Conservation (phyloP, 2,888 invertebrate genomes). For the Papilio elwesi region DNA sequence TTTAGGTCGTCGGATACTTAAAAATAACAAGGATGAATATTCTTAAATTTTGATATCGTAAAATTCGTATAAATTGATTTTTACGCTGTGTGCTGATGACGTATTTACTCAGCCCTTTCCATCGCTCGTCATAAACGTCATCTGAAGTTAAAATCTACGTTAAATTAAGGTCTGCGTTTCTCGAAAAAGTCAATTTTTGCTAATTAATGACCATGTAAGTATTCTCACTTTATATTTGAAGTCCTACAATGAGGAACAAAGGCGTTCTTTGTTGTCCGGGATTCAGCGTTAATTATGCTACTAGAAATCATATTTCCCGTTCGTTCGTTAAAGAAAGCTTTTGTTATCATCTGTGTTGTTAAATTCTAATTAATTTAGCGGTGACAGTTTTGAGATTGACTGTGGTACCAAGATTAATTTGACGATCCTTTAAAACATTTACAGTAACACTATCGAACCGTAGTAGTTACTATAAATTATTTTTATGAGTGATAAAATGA, state of each 20-base stretch:
- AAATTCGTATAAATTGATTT: not conserved
- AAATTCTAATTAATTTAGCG: constrained; percentile 21
- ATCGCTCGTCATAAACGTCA: not conserved
- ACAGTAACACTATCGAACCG: not conserved
- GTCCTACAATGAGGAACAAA: constrained; percentile 22
- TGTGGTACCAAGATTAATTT: not conserved
- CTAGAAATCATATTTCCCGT: constrained; percentile 68
- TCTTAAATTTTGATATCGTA: not conserved
- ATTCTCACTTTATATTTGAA: constrained; percentile 24
- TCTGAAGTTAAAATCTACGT: constrained; percentile 14
- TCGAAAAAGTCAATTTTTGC: constrained; percentile 17
- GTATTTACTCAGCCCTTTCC: not conserved
- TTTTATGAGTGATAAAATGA: not conserved
- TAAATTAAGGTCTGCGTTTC: not conserved
- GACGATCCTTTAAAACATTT: not conserved
- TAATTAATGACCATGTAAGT: constrained; percentile 30
- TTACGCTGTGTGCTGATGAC: not conserved
- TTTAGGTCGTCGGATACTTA: constrained; percentile 1
- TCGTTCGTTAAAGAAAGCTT: constrained; percentile 54
- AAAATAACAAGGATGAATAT: not conserved
- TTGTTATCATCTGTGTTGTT: constrained; percentile 40
- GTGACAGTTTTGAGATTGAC: not conserved
- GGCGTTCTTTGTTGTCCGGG: constrained; percentile 37
- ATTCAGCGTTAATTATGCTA: constrained; percentile 56
- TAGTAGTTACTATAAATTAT: too few species aligned